Evolutionary conservation across 53 echinoderm and acorn worm genomes (phyloP), one percentile per base, ranked within the genome.

Genomic region (Henricia sp.): DNA sequence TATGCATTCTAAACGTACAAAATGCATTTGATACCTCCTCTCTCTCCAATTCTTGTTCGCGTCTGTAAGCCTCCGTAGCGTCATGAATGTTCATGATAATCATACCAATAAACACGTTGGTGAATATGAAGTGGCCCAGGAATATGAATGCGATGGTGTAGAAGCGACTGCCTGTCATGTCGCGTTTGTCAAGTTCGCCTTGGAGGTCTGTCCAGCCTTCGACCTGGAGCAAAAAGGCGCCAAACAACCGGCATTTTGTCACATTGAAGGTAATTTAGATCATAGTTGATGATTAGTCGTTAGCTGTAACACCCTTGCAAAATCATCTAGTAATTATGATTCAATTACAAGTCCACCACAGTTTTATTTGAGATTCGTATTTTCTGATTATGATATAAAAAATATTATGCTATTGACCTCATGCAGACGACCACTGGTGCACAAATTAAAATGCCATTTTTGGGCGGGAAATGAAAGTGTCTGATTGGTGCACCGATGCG

Each of bases 81-180:
- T 97, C 94, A 72, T 94, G 94, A 84, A 97, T 94, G 86, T 97
- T 97, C 94, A 94, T 97, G 83, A 97, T 97, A 68, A 97, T 92
- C 82, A 97, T 82, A 1, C 94, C 93, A 48, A 97, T 97, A 84
- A 97, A 97, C 34, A 97, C 88, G 35, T 97, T 97, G 39, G 97
- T 97, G 90, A 97, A 97, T 52, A 97, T 94, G 73, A 97, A 94
- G 36, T 96, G 96, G 1, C 94, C 97, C 58, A 94, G 84, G 90
- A 97, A 94, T 74, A 97, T 97, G 89, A 97, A 97, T 51, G 92
- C 57, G 67, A 94, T 88, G 53, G 97, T 94, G 82, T 92, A 94
- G 30, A 90, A 66, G 13, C 97, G 83, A 71, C 92, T 92, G 16
- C 90, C 91, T 2, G 85, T 64, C 75, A 91, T 87, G 19, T 83